Percentiles rank a stretch among this genome's conserved stretches.
These are phyloP conservation scores for Hoplodrina blanda DNA, from an alignment of 2,888 invertebrate species.

Conservation along the genomic window DNA sequence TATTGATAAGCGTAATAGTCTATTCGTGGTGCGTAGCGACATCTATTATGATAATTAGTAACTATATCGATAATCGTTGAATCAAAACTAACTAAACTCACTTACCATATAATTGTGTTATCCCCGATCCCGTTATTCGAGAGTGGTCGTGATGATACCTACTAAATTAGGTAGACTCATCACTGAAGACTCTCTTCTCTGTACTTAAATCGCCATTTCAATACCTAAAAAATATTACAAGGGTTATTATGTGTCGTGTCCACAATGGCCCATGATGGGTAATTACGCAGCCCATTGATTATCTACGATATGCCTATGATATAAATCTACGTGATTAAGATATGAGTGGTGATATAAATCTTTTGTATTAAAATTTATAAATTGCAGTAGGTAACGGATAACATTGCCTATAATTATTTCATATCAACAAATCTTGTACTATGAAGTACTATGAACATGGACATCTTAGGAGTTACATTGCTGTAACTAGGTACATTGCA, in stretches of 20 bases:
- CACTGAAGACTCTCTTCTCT: not conserved
- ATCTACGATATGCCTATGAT: conserved; percentile 23
- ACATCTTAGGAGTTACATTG: not conserved
- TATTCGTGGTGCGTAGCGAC: conserved; percentile 21
- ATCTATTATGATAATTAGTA: conserved; percentile 33
- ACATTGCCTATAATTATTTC: not conserved
- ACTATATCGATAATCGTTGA: conserved; percentile 8
- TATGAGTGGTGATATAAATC: conserved; percentile 6
- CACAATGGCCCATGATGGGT: conserved; percentile 41
- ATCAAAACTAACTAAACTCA: not conserved
- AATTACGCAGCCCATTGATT: conserved; percentile 17
- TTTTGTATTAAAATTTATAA: not conserved
- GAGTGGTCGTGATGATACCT: conserved; percentile 6
- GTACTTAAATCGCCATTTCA: not conserved
- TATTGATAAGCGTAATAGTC: not conserved
- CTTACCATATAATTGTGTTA: not conserved
- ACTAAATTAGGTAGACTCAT: too few relatives aligned
- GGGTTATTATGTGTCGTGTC: conserved; percentile 3
- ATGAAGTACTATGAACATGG: not conserved
- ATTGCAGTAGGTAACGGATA: not conserved
- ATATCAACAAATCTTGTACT: not conserved
- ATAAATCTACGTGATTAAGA: conserved; percentile 17
- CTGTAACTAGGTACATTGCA: too few relatives aligned
- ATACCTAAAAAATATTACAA: conserved; percentile 12
- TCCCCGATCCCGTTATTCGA: too few relatives aligned